Evolutionary conservation across 2,888 invertebrate species (phyloP).

Genomic region (Sarcophaga caerulescens): DNA sequence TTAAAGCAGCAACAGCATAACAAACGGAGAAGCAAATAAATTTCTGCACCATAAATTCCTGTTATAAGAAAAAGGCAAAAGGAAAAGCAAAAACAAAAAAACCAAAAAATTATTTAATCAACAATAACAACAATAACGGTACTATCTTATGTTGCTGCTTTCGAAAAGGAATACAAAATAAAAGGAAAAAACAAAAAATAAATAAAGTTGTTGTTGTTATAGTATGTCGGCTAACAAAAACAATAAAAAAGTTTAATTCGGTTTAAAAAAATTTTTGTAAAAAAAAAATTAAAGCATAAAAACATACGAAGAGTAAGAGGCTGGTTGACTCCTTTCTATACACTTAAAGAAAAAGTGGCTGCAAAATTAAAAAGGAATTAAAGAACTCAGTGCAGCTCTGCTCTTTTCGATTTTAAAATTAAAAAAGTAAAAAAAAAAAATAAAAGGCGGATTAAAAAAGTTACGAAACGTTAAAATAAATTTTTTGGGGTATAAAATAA

Average conservation of each 20-base stretch:
- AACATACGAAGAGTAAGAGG: not conserved
- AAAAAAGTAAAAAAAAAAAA: not conserved
- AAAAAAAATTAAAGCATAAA: not conserved
- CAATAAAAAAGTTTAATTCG: not conserved
- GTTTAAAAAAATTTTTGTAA: not conserved
- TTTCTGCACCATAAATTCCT: conserved; percentile 41
- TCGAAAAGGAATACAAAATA: not conserved
- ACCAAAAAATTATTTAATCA: not conserved
- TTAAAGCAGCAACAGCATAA: not conserved
- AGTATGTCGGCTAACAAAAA: not conserved
- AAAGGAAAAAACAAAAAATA: not conserved
- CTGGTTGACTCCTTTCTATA: not conserved
- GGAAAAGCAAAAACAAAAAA: not conserved
- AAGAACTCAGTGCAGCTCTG: not conserved
- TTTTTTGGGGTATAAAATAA: not conserved
- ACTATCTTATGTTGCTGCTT: not conserved
- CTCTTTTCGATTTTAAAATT: not conserved
- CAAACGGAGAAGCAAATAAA: not conserved
- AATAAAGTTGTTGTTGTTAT: not conserved
- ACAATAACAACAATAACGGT: not conserved
- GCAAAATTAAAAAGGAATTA: not conserved
- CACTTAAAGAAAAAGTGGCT: not conserved
- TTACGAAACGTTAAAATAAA: not conserved
- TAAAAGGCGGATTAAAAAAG: not conserved
- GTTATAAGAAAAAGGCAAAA: not conserved